These are phyloP conservation scores for Hyphantria cunea DNA, from an alignment of 1,140 invertebrate genomes.

Conservation along the genomic window DNA sequence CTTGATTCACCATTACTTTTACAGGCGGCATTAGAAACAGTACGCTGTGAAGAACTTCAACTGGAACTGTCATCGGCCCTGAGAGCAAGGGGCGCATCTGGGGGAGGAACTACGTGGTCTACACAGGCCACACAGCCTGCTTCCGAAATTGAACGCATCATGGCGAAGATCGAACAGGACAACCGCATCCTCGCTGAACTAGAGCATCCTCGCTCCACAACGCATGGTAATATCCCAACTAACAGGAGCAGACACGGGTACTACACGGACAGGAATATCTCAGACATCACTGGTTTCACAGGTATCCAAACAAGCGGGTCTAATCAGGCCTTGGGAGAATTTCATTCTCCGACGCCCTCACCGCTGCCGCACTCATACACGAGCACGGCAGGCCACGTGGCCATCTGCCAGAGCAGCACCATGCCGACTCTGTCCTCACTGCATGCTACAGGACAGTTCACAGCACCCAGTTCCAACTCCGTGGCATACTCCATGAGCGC, in stretches of 20 bases:
- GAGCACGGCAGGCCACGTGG: constrained; percentile 71
- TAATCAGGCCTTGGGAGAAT: constrained; percentile 83
- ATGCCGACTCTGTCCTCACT: constrained; percentile 83
- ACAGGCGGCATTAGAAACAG: constrained; percentile 91
- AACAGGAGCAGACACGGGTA: constrained; percentile 6
- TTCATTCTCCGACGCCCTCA: constrained; percentile 81
- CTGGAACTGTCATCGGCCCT: constrained; percentile 89
- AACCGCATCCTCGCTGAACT: constrained; percentile 93
- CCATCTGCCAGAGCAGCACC: constrained; percentile 83
- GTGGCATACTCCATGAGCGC: constrained; percentile 78
- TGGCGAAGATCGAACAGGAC: constrained; percentile 96
- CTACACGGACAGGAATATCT: constrained; percentile 5
- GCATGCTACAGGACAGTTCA: constrained; percentile 80
- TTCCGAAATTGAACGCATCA: constrained; percentile 94
- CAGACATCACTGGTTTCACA: constrained; percentile 37
- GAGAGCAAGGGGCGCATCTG: constrained; percentile 58
- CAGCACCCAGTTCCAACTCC: constrained; percentile 77
- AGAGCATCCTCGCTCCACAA: constrained; percentile 88
- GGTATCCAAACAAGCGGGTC: constrained; percentile 82
- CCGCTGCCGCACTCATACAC: constrained; percentile 83
- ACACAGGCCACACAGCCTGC: constrained; percentile 84
- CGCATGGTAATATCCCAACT: constrained; percentile 63
- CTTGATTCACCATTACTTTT: neutral
- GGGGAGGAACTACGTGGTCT: constrained; percentile 72
- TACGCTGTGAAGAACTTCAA: constrained; percentile 93